Percentiles rank a stretch among this genome's conserved stretches.
Evolutionary conservation across 2,888 invertebrate species (phyloP).

Genomic region (Nezara viridula): DNA sequence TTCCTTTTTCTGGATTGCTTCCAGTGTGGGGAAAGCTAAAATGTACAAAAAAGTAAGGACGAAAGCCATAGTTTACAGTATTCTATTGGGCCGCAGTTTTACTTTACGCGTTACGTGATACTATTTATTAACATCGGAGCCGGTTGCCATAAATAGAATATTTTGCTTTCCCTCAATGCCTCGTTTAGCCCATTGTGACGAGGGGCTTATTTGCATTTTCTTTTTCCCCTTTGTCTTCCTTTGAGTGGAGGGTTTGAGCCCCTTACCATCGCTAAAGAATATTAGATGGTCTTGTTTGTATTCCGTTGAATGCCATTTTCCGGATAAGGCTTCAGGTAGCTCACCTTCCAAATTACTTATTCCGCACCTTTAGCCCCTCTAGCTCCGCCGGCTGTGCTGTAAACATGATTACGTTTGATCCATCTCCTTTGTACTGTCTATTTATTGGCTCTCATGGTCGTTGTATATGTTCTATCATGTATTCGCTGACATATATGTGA

Average conservation of each 20-base stretch:
- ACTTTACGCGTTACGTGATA: not conserved
- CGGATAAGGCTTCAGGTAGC: slow-evolving; percentile 1
- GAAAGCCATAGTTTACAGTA: not conserved
- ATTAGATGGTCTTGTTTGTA: slow-evolving; percentile 13
- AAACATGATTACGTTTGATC: not conserved
- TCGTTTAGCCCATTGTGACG: slow-evolving; percentile 25
- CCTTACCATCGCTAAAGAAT: slow-evolving; percentile 8
- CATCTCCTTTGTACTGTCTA: not conserved
- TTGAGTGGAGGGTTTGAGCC: not conserved
- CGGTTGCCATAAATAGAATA: not conserved
- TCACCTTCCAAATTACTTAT: not conserved
- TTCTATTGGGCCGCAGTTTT: not conserved
- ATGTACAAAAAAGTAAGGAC: not conserved
- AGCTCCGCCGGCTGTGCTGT: not conserved
- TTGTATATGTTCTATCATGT: too few species aligned
- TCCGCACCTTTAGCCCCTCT: not conserved
- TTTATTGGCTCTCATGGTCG: too few species aligned
- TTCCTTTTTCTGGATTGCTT: not conserved
- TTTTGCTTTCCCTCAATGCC: not conserved
- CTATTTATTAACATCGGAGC: not conserved
- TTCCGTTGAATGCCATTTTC: not conserved
- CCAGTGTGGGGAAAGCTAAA: not conserved
- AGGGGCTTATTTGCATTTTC: not conserved
- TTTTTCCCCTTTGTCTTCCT: slow-evolving; percentile 10
- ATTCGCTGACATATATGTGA: too few species aligned